A percentile compares a stretch with the other conserved stretches of the same genome.
Evolutionary conservation across 2,113 vertebrate species (phyloP).

Genomic region (Plecotus auritus): DNA sequence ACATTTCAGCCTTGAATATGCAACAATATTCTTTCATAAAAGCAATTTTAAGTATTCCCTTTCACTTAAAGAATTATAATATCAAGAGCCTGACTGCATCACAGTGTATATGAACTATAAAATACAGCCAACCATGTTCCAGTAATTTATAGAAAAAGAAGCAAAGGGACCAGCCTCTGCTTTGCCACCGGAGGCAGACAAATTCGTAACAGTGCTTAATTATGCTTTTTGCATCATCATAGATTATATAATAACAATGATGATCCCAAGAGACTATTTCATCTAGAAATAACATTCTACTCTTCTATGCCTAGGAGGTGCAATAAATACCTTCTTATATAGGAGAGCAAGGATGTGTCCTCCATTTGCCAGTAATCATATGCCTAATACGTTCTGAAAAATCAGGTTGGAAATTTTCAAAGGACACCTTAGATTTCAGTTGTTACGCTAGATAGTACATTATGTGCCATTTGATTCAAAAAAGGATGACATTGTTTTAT

Average conservation of each 20-base stretch:
- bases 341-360: not conserved
- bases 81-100: not conserved
- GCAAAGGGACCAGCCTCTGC: not conserved
- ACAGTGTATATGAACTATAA: not conserved
- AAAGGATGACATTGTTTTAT: not conserved
- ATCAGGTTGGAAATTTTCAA: not conserved
- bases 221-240: not conserved
- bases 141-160: slow-evolving; percentile 29
- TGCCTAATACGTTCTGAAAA: not conserved
- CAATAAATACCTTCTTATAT: not conserved
- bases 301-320: not conserved
- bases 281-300: slow-evolving; percentile 44
- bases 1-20: not conserved
- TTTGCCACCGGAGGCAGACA: not conserved
- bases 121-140: not conserved
- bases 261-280: slow-evolving; percentile 1
- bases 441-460: not conserved
- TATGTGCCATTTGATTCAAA: not conserved
- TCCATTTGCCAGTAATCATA: not conserved
- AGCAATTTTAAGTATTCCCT: not conserved
- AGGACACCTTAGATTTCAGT: not conserved
- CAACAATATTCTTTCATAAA: not conserved
- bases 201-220: slow-evolving; percentile 14
- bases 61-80: not conserved
- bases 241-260: not conserved